Evolutionary conservation across 2,797 vertebrate species (phyloP).

Genomic region (Bovichtus variegatus): DNA sequence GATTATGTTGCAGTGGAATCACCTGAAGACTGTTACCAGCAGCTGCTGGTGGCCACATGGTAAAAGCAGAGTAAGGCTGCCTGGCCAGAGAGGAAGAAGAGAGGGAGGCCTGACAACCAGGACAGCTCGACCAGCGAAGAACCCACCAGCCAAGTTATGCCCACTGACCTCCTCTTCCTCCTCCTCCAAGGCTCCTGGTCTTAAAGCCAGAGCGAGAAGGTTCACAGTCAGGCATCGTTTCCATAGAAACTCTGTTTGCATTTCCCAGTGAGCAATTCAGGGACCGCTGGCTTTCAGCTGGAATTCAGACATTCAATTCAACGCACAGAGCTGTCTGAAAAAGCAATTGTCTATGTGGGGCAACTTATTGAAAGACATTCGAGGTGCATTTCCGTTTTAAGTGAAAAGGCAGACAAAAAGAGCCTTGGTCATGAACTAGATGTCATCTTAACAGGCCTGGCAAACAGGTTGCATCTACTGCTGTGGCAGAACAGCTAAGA

Average conservation of each 20-base stretch:
- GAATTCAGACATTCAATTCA: conserved; percentile 83
- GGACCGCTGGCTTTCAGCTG: conserved; percentile 80
- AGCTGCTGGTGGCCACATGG: conserved; percentile 9
- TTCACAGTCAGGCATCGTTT: conserved; percentile 77
- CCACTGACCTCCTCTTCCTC: conserved; percentile 34
- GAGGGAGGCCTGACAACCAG: conserved; percentile 41
- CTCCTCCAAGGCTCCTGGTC: conserved; percentile 42
- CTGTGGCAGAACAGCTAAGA: conserved; percentile 17
- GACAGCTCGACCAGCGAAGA: conserved; percentile 53
- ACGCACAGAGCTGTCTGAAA: conserved; percentile 73
- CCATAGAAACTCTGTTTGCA: conserved; percentile 89
- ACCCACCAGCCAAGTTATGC: conserved; percentile 33
- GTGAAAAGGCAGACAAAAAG: conserved; percentile 68
- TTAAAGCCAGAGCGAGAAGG: conserved; percentile 69
- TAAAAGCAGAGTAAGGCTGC: conserved; percentile 1
- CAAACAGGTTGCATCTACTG: conserved; percentile 28
- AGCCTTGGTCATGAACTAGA: conserved; percentile 33
- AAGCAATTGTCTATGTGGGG: conserved; percentile 72
- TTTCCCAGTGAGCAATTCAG: conserved; percentile 86
- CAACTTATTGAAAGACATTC: conserved; percentile 72
- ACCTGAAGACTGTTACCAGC: conserved; percentile 31
- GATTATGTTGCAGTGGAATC: conserved; percentile 2
- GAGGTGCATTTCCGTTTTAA: conserved; percentile 75
- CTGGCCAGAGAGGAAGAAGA: conserved; percentile 16
- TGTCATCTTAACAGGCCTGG: conserved; percentile 45